Evolutionary conservation across 2,113 vertebrate genomes (phyloP), one percentile per base, ranked within the genome.

Genomic region (Neolamprologus kungweensis): DNA sequence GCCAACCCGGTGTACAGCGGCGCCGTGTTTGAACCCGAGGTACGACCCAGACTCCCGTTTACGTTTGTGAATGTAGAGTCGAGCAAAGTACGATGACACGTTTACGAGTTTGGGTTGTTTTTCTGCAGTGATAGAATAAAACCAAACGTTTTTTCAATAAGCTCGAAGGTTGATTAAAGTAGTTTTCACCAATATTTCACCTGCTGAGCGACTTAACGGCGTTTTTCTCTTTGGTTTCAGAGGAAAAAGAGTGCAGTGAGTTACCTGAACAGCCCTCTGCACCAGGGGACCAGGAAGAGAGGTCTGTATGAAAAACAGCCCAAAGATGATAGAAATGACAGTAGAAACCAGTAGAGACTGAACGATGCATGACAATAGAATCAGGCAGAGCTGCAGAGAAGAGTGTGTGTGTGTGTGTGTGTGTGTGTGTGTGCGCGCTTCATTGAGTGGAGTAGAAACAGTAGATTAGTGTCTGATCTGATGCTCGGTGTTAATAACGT

Each of bases 1-100:
- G 99, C 99, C 45, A 99, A 99, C 90, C 99, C 99, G 2, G 98
- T 99, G 63, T 99, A 99, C 95, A 99, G 99, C 4, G 98, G 99
- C 68, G 99, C 98, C 0, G 97, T 99, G 93, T 99, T 99, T 92
- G 99, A 99, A 93, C 99, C 99, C 0, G 99, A 99, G 98, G 99
- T 99, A 97, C 5, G 6, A 0, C 5, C 9, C 35, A 7, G 31
- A 21, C 8, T 55, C 2, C 33, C 0, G 2, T 7, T 19, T 33
- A 63, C 6, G 5, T 63, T n/a, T 19, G 17, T 63, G 16, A 4
- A 63, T 63, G 0, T 33, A 63, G 31, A 63, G 58, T 63, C 31
- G 1, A 63, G 57, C 14, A 60, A 31, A 63, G 17, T 63, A 11
- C 6, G 40, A 26, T 2, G 2, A 26, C 21, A 0, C 2, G 37